Percentiles rank a stretch among this genome's conserved stretches.
These are phyloP conservation scores for Acanthaster planci DNA, from an alignment of 35 echinoderm and acorn worm genomes.

Conservation along the genomic window DNA sequence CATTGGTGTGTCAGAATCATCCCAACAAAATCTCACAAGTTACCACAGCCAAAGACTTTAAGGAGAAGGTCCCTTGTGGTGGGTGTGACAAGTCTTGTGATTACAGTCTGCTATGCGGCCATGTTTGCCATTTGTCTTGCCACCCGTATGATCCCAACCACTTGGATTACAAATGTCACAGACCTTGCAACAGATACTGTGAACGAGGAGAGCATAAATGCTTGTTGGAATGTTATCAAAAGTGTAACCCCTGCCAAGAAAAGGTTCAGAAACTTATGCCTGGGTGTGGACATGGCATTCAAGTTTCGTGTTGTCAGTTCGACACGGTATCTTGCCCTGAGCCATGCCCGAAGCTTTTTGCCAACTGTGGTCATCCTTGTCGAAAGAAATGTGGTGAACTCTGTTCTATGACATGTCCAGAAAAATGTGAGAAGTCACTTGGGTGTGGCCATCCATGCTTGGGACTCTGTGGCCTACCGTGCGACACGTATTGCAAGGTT, in stretches of 20 bases:
- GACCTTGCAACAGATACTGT: constrained; percentile 42
- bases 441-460: constrained; percentile 46
- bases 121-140: constrained; percentile 72
- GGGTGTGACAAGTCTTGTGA: constrained; percentile 77
- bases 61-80: constrained; percentile 58
- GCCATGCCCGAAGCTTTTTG: background rate
- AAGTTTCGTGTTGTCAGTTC: constrained; percentile 28
- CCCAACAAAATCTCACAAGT: constrained; percentile 36
- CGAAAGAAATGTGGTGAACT: too few species aligned
- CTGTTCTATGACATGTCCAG: too few species aligned
- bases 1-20: constrained; percentile 77
- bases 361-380: background rate
- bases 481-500: background rate
- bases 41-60: constrained; percentile 53
- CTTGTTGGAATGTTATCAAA: constrained; percentile 37
- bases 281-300: background rate
- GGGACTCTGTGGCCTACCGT: constrained; percentile 33
- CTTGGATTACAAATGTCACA: constrained; percentile 47
- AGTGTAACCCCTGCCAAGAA: constrained; percentile 20
- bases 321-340: background rate
- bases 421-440: background rate
- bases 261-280: background rate
- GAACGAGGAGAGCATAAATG: constrained; percentile 58
- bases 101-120: constrained; percentile 67
- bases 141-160: constrained; percentile 76